Evolutionary conservation across 1,140 invertebrate genomes (phyloP), one percentile per base, ranked within the genome.

Genomic region (Trissolcus basalis): DNA sequence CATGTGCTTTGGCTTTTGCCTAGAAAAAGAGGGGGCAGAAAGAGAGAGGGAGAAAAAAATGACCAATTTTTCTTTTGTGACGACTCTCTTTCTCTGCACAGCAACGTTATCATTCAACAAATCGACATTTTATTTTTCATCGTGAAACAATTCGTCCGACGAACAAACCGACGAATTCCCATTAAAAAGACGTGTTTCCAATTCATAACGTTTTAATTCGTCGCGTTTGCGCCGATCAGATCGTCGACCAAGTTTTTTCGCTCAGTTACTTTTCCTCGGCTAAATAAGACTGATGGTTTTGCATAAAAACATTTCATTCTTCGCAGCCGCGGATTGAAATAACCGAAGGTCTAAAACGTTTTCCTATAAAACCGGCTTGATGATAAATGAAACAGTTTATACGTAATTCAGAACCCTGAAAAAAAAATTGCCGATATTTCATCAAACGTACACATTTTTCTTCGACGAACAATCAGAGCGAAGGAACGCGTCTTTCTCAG

Each of bases 31-130:
- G 19, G n/a, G n/a, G n/a, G n/a, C n/a, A 27, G 19, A 27, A 1
- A 27, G 19, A 27, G 19, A 27, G 2, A 27, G 19, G n/a, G n/a
- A n/a, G n/a, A n/a, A n/a, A n/a, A 72, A 64, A 74, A 58, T 68
- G 64, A 61, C 58, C 63, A 64, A 74, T 68, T 74, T 68, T 74
- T 67, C 61, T 67, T 36, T 67, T 63, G 48, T 68, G n/a, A 68
- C 58, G 53, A 67, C 61, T 50, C 39, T 12, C 11, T 49, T 44
- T 15, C 58, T 45, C 35, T 19, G 43, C 53, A 35, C 32, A 33
- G 39, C 12, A n/a, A 60, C 14, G 36, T 44, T 54, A 64, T 64
- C 54, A 59, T 48, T 64, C 60, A 45, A 51, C 69, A 64, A 65
- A 65, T 65, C 56, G 53, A 70, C 39, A 48, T 65, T 67, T 73